Conservation (phyloP, 2,113 vertebrate genomes). For the Procapra przewalskii region DNA sequence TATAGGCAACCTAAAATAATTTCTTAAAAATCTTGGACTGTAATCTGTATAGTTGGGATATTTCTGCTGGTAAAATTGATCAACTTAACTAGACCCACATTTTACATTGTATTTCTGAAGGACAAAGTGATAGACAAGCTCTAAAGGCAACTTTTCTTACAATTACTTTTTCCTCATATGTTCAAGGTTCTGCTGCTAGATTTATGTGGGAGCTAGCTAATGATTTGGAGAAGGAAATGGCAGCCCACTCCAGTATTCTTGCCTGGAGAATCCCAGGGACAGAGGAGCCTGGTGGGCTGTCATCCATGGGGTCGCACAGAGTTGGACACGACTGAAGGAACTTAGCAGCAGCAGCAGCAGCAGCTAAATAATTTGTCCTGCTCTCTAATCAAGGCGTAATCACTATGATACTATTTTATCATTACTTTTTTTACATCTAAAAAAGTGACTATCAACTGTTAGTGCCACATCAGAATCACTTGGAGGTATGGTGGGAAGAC, state of each 20-base stretch:
- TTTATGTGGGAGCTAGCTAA: background rate
- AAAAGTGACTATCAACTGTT: background rate
- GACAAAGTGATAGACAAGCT: background rate
- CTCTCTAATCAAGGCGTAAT: background rate
- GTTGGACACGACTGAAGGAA: background rate
- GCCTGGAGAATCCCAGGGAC: background rate
- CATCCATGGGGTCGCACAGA: fast-evolving
- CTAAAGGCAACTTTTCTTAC: background rate
- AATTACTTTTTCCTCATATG: background rate
- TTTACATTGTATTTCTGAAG: background rate
- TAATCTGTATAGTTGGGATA: background rate
- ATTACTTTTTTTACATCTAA: background rate
- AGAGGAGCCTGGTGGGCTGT: background rate
- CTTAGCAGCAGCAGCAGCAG: background rate
- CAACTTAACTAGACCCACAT: background rate
- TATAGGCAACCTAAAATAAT: too few relatives aligned
- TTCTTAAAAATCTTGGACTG: background rate
- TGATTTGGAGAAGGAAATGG: background rate
- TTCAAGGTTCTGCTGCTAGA: background rate
- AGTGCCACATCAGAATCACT: background rate
- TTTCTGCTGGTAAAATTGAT: background rate
- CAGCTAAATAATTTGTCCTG: background rate
- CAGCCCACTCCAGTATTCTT: background rate
- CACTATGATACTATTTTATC: background rate
- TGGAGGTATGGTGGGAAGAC: background rate